phyloP scores from a whole-genome alignment of 2,888 invertebrate species.

The Neuroscelio doddi region DNA sequence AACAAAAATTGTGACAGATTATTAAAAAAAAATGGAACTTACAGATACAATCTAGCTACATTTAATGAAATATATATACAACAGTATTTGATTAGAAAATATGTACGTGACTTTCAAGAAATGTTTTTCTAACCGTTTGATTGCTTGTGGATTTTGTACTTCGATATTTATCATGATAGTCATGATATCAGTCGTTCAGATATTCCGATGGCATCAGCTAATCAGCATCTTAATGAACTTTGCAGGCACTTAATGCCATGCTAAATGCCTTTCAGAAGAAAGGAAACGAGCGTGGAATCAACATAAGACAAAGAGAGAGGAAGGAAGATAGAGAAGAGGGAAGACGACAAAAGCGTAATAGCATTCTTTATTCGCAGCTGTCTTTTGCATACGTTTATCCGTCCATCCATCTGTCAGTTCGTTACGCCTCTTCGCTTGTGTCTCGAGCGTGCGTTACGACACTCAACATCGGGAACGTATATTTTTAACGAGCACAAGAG shows the following conservation, averaged over 20 bases:
- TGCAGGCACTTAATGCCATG: constrained; percentile 45
- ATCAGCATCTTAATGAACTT: constrained; percentile 55
- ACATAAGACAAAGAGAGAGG: constrained; percentile 3
- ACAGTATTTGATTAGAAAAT: background rate
- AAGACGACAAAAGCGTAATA: constrained; percentile 43
- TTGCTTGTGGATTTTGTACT: background rate
- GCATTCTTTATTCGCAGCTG: constrained; percentile 48
- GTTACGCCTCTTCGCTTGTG: constrained; percentile 40
- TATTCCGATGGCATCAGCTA: background rate
- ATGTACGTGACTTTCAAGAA: background rate
- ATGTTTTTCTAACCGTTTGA: too few relatives aligned
- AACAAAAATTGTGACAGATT: background rate
- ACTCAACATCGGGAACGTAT: constrained; percentile 28
- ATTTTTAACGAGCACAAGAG: constrained; percentile 53
- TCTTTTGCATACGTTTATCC: constrained; percentile 47
- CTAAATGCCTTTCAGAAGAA: constrained; percentile 21
- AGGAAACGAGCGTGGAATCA: constrained; percentile 14
- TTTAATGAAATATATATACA: too few relatives aligned
- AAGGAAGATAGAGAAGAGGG: background rate
- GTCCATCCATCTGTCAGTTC: constrained; percentile 43
- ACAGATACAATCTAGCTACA: too few relatives aligned
- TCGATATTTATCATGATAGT: constrained; percentile 3
- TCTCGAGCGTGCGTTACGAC: constrained; percentile 39
- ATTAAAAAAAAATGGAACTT: too few relatives aligned
- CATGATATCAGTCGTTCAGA: background rate